Evolutionary conservation across 1,140 invertebrate genomes (phyloP).

Genomic region (Pseudomyrmex flavicornis): DNA sequence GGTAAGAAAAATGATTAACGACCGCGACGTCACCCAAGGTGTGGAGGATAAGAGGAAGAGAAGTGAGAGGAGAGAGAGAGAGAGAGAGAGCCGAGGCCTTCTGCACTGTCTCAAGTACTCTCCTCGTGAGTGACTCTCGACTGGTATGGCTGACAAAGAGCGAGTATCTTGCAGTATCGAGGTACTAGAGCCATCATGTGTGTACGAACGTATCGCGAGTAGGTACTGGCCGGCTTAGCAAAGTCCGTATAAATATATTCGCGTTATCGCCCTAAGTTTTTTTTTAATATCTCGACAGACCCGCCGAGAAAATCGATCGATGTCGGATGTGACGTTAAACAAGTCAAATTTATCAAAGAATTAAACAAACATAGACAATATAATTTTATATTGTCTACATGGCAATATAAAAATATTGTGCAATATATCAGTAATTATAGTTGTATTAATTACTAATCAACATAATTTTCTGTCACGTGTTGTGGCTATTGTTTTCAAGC

Average conservation of each 20-base stretch:
- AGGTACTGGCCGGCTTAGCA: slow-evolving; percentile 23
- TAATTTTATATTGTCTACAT: too few relatives aligned
- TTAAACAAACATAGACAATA: neutral
- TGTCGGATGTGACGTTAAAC: neutral
- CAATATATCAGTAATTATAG: too few relatives aligned
- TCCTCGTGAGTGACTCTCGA: slow-evolving; percentile 69
- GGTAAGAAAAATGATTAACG: slow-evolving; percentile 46
- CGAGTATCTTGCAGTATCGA: slow-evolving; percentile 57
- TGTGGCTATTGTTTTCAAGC: neutral
- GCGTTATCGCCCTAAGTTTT: slow-evolving; percentile 19
- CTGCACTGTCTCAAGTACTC: slow-evolving; percentile 79
- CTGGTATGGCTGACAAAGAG: slow-evolving; percentile 71
- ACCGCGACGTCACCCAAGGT: slow-evolving; percentile 58
- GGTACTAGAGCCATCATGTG: slow-evolving; percentile 59
- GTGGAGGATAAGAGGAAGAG: slow-evolving; percentile 68
- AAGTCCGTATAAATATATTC: slow-evolving; percentile 32
- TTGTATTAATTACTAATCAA: too few relatives aligned
- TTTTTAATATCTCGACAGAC: slow-evolving; percentile 19
- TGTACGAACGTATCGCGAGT: slow-evolving; percentile 36
- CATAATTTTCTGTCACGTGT: too few relatives aligned
- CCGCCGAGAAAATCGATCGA: neutral
- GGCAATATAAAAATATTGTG: too few relatives aligned
- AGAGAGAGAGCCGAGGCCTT: slow-evolving; percentile 72
- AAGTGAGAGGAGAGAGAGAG: slow-evolving; percentile 23
- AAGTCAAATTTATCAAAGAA: neutral